Percentiles rank a stretch among this genome's conserved stretches.
phyloP scores from a whole-genome alignment of 2,797 vertebrate species.

The Hydrolagus colliei region DNA sequence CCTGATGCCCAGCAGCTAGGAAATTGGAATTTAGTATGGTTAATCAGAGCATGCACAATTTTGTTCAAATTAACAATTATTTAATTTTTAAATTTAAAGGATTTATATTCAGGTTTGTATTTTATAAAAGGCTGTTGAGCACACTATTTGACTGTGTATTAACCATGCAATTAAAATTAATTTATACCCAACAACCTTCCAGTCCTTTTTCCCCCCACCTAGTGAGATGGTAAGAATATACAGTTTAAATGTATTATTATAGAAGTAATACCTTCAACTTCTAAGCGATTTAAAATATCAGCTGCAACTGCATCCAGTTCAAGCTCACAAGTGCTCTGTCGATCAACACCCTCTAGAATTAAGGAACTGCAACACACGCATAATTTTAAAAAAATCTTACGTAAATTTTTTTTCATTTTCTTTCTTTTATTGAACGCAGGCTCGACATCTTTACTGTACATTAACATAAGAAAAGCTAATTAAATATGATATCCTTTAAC shows the following conservation, averaged over 20 bases:
- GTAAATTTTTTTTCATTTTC: background rate
- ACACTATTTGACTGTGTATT: background rate
- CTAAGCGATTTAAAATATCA: slow-evolving; percentile 88
- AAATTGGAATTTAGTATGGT: too few species aligned
- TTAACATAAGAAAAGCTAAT: background rate
- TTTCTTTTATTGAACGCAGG: background rate
- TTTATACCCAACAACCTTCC: too few species aligned
- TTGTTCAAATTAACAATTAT: too few species aligned
- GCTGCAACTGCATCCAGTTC: slow-evolving; percentile 92
- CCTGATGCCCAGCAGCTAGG: too few species aligned
- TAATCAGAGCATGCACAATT: too few species aligned
- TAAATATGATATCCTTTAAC: background rate
- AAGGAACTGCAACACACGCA: slow-evolving; percentile 69
- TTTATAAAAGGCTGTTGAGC: background rate
- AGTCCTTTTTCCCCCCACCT: too few species aligned
- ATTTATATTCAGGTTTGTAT: background rate
- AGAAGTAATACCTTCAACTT: slow-evolving; percentile 78
- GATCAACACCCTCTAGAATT: slow-evolving; percentile 74
- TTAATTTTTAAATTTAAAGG: too few species aligned
- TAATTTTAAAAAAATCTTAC: slow-evolving; percentile 25
- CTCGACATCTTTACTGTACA: background rate
- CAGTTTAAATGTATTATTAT: too few species aligned
- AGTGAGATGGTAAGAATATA: too few species aligned
- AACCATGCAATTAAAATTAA: too few species aligned
- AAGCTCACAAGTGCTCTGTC: slow-evolving; percentile 90